Conservation (phyloP, 2,113 vertebrate species). For the Brachyhypopomus occidentalis region DNA sequence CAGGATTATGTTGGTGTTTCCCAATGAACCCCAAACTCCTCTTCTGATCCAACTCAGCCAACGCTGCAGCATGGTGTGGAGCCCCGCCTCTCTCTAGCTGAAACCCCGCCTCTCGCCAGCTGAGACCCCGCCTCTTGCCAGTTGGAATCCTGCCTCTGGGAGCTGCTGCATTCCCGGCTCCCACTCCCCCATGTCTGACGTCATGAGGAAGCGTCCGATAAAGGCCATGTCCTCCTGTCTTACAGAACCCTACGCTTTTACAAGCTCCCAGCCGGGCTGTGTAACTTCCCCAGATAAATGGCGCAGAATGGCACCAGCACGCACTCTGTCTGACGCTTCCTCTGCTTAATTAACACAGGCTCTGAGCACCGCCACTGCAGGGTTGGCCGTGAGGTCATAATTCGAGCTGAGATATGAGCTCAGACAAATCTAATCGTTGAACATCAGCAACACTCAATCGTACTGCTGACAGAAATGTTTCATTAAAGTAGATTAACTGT, state of each 20-base stretch:
- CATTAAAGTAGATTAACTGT: constrained; percentile 1
- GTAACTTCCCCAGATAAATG: not conserved
- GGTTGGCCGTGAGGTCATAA: not conserved
- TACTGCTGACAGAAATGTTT: not conserved
- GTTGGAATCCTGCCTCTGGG: too few species aligned
- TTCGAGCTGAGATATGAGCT: not conserved
- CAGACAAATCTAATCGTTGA: not conserved
- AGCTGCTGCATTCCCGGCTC: not conserved
- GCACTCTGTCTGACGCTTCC: not conserved
- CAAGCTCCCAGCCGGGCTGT: not conserved
- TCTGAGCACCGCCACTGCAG: not conserved
- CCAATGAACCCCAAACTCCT: too few species aligned
- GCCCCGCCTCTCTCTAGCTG: not conserved
- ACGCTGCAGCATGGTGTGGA: not conserved
- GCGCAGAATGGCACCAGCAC: not conserved
- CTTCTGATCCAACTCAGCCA: not conserved
- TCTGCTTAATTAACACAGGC: not conserved
- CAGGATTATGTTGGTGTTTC: too few species aligned
- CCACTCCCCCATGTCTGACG: not conserved
- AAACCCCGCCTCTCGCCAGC: too few species aligned
- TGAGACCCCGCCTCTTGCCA: too few species aligned
- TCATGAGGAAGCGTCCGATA: not conserved
- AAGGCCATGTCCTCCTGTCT: not conserved
- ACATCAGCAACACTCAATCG: too few species aligned
- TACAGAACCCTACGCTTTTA: not conserved